Evolutionary conservation across 2,797 vertebrate species (phyloP), one percentile per base, ranked within the genome.

Genomic region (Odontamblyopus rebecca): DNA sequence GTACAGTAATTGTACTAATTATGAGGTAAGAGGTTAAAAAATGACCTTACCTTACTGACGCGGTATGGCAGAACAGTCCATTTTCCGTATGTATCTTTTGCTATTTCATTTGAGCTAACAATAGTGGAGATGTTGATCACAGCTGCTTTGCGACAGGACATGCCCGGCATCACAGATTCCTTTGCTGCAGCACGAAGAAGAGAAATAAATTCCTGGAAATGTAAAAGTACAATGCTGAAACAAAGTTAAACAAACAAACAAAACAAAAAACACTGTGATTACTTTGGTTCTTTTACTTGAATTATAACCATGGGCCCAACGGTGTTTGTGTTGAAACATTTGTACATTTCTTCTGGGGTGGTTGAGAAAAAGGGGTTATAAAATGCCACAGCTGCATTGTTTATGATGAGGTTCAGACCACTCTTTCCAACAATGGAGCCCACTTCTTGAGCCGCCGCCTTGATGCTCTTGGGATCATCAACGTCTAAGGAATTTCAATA

Each of bases 81-180:
- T 15, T 0, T 0, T 13, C 0, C 0, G 56, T 83, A 92, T 0
- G 68, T n/a, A 1, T 77, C 4, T 0, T 75, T 5, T 0, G 83
- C 72, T 1, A 3, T 12, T 48, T 76, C 30, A 0, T 93, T 79
- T 63, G 91, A 94, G 0, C 72, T 88, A 74, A 93, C 0, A 1
- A 35, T 0, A 0, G 87, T 63, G 62, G 90, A 84, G 26, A 95
- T 93, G 81, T 80, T 90, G 82, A 94, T 9, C 16, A 94, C 75
- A 15, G 91, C 91, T 61, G 94, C 92, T 82, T 86, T 94, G 63
- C 74, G 84, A 74, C 86, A 91, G 15, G 92, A 94, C 86, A 94
- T 86, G 0, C 88, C 89, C 0, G 89, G 61, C 5, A 75, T 83
- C 0, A 68, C 44, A 64, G 83, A 88, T 35, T 78, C 75, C 69